phyloP scores from a whole-genome alignment of 2,113 vertebrate genomes.

The Trachemys scripta region DNA sequence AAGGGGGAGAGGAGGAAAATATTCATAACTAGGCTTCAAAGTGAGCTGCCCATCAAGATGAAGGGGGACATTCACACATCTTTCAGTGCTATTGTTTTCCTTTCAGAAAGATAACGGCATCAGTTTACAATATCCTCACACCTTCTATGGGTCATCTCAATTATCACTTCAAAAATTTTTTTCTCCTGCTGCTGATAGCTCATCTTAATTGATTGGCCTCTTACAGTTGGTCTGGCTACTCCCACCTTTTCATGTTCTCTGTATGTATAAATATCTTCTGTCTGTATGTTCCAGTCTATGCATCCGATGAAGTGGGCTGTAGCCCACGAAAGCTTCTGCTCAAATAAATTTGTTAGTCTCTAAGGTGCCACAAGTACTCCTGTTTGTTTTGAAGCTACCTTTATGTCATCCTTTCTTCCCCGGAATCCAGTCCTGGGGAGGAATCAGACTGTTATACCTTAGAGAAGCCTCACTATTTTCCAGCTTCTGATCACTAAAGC shows the following conservation, averaged over 20 bases:
- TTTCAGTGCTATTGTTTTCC: background rate
- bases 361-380: no score
- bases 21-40: background rate
- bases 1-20: background rate
- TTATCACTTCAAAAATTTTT: no score
- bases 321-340: no score
- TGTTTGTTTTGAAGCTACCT: background rate
- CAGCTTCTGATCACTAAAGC: background rate
- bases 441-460: accelerated
- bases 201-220: no score
- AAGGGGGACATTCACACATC: accelerated
- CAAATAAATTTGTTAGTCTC: no score
- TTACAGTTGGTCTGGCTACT: no score
- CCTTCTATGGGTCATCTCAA: no score
- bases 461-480: background rate
- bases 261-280: no score
- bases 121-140: background rate
- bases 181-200: no score
- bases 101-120: accelerated
- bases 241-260: no score
- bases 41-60: background rate
- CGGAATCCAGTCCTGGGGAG: accelerated
- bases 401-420: background rate
- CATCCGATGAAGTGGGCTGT: no score
- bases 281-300: no score